Conservation (phyloP, 2,888 invertebrate genomes). For the Eristalis arbustorum region DNA sequence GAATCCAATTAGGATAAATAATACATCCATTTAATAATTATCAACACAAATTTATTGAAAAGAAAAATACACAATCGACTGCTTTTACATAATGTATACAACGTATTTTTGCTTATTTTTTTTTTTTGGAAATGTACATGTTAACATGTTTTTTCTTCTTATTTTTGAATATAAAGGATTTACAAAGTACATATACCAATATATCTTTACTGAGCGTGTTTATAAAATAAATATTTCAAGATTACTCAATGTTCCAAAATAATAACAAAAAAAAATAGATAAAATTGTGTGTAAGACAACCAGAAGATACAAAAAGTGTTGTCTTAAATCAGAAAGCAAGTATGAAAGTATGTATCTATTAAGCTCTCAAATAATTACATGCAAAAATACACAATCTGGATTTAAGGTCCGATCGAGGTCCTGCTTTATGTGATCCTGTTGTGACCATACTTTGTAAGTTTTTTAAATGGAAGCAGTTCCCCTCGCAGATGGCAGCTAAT, state of each 20-base stretch:
- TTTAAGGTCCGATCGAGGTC: neutral
- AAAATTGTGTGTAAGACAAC: neutral
- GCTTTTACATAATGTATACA: slow-evolving; percentile 36
- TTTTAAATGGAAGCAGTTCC: slow-evolving; percentile 28
- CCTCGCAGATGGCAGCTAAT: slow-evolving; percentile 59
- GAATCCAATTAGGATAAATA: neutral
- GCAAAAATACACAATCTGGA: neutral
- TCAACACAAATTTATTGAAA: slow-evolving; percentile 12
- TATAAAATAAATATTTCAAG: slow-evolving; percentile 25
- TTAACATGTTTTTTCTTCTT: neutral
- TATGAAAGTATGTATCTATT: too few relatives aligned
- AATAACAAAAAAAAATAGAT: neutral
- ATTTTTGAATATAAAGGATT: slow-evolving; percentile 23
- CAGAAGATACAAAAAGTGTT: neutral
- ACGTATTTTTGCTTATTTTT: neutral
- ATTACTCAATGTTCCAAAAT: slow-evolving; percentile 51
- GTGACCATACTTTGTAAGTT: neutral
- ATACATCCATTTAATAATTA: neutral
- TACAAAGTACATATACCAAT: slow-evolving; percentile 17
- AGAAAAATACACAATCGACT: slow-evolving; percentile 22
- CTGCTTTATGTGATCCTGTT: neutral
- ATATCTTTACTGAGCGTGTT: slow-evolving; percentile 24
- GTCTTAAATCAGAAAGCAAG: too few relatives aligned
- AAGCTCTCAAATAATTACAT: neutral
- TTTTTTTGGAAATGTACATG: neutral